A percentile compares a stretch with the other conserved stretches of the same genome.
Conservation (phyloP, 2,797 vertebrate species). For the Spinus olivaceus region DNA sequence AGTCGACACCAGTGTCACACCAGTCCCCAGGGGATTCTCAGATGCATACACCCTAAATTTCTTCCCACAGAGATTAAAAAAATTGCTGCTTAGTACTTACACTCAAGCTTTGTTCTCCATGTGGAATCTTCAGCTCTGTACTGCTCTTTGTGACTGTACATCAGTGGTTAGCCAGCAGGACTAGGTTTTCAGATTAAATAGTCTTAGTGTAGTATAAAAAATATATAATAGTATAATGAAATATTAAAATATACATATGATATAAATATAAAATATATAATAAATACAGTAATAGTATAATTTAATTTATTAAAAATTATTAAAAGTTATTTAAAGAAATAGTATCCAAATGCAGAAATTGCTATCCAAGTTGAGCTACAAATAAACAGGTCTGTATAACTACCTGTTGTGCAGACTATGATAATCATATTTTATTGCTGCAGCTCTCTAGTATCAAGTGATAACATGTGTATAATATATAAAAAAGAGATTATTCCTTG, state of each 20-base stretch:
- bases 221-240: neutral
- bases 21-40: conserved; percentile 5
- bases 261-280: neutral
- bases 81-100: conserved; percentile 14
- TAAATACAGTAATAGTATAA: neutral
- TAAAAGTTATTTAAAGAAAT: neutral
- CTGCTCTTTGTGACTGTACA: neutral
- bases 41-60: neutral
- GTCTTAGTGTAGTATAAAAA: neutral
- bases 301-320: neutral
- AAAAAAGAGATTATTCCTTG: neutral
- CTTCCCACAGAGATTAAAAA: conserved; percentile 44
- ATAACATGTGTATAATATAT: neutral
- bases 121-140: conserved; percentile 3
- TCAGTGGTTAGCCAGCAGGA: neutral
- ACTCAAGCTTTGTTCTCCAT: conserved; percentile 24
- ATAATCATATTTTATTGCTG: neutral
- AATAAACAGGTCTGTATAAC: neutral
- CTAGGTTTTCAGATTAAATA: neutral
- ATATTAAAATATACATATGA: too few relatives aligned
- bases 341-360: neutral
- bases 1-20: neutral
- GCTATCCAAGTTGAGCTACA: neutral
- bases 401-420: neutral
- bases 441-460: neutral